Conservation (phyloP, 2,797 vertebrate genomes). For the Ataeniobius toweri region DNA sequence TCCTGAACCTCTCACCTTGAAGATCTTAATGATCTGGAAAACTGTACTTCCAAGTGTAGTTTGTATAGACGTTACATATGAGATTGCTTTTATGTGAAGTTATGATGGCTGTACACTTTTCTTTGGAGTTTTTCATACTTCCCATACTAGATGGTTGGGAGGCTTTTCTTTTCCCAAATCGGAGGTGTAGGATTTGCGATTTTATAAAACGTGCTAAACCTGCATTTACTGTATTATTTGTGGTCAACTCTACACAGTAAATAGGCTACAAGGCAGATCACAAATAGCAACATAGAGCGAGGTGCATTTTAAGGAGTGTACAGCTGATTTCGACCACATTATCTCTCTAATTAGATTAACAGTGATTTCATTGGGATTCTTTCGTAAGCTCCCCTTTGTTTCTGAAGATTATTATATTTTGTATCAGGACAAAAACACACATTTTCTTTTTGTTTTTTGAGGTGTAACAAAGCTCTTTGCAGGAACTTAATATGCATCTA, state of each 20-base stretch:
- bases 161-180: not conserved
- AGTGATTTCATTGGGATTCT: not conserved
- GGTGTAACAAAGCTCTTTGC: too few relatives aligned
- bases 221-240: not conserved
- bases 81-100: not conserved
- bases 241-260: not conserved
- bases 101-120: not conserved
- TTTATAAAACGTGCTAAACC: not conserved
- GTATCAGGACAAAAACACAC: not conserved
- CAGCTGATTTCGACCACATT: not conserved
- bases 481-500: too few relatives aligned
- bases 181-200: not conserved
- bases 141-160: not conserved
- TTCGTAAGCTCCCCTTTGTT: not conserved
- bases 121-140: not conserved
- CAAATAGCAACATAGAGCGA: not conserved
- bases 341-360: not conserved
- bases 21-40: not conserved
- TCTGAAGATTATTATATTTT: not conserved
- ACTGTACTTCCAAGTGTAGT: not conserved
- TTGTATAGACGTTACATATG: not conserved
- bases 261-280: not conserved
- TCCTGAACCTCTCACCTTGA: not conserved
- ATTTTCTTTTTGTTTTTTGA: not conserved
- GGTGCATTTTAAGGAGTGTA: not conserved